phyloP scores from a whole-genome alignment of 1,140 invertebrate genomes.

The fruit fly (Drosophila melanogaster) region DNA sequence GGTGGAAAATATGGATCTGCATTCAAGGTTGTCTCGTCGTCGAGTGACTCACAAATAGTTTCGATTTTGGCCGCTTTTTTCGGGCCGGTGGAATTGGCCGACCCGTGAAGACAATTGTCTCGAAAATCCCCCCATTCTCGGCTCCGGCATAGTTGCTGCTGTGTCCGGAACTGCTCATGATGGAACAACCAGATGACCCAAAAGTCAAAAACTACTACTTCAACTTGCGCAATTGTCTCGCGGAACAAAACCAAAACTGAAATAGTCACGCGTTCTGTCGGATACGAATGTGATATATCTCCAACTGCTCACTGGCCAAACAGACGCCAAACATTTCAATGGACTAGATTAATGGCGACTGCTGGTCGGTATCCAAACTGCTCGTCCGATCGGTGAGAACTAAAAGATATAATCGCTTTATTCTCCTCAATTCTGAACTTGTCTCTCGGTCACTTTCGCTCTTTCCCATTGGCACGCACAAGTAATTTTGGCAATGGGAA shows the following conservation, averaged over 20 bases:
- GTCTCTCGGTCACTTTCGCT: slow-evolving; percentile 2
- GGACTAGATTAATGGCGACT: slow-evolving; percentile 43
- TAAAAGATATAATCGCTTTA: slow-evolving; percentile 29
- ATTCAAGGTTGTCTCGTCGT: slow-evolving; percentile 30
- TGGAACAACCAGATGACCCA: slow-evolving; percentile 3
- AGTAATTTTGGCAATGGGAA: slow-evolving; percentile 65
- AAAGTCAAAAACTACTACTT: slow-evolving; percentile 12
- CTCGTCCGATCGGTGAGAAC: slow-evolving; percentile 49
- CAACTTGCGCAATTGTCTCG: slow-evolving; percentile 58
- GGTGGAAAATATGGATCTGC: slow-evolving; percentile 17
- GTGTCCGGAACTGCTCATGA: slow-evolving; percentile 71
- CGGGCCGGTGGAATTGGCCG: slow-evolving; percentile 73
- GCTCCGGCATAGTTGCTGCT: slow-evolving; percentile 58
- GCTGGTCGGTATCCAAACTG: slow-evolving; percentile 29
- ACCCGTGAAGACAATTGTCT: slow-evolving; percentile 62
- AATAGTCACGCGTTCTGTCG: slow-evolving; percentile 42
- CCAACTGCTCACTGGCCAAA: slow-evolving; percentile 70
- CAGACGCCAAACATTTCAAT: slow-evolving; percentile 65
- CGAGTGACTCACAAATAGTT: slow-evolving; percentile 71
- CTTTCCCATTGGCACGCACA: slow-evolving; percentile 22
- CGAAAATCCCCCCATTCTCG: slow-evolving; percentile 60
- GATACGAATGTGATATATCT: slow-evolving; percentile 32
- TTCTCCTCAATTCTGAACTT: slow-evolving; percentile 18
- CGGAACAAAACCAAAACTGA: slow-evolving; percentile 11
- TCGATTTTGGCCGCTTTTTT: slow-evolving; percentile 76